Base-by-base conservation (phyloP, 2,113 vertebrate species). In the Puma concolor region DNA sequence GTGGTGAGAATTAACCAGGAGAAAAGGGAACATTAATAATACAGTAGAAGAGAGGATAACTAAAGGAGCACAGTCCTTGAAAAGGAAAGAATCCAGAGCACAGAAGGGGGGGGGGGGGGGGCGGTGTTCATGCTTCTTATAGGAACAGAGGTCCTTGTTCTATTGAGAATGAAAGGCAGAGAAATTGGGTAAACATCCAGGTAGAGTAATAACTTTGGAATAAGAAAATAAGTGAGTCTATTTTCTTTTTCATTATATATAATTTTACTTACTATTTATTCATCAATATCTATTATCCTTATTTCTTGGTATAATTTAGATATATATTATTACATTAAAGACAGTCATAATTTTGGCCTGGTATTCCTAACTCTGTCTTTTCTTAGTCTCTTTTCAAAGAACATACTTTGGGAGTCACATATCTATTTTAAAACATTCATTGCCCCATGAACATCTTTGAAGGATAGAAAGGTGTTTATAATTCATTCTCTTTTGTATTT, bases 371-470 rank as follows among this genome's bases (percentile, higher is more conserved):
- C 13, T 92, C 15, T 85, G 33, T 96, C 72, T 81, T 71, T 64
- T 44, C 17, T 86, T 95, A 81, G 89, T 96, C 80, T 93, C 71
- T 92, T 92, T 94, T 82, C 67, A 96, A 83, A 91, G 77, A 95
- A 83, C 50, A 64, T 88, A 38, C 31, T 94, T 91, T 77, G 83
- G 87, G 64, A 97, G 38, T 63, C 41, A 63, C 23, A 83, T 87
- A 97, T 93, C 96, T 96, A 81, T 96, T 93, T 98, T 81, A 96
- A 80, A 76, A 88, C 69, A 66, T 89, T 97, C 33, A 80, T 50
- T 77, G 93, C 63, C 44, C 48, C n/a, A 33, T 60, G 82, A 71
- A 71, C 60, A 92, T 87, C 63, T 89, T 95, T 95, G 60, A 50
- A 84, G 63, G 54, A 83, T 5, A 86, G 67, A 87, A 87, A 92